phyloP scores from a whole-genome alignment of 2,113 vertebrate species.

The Struthio camelus region DNA sequence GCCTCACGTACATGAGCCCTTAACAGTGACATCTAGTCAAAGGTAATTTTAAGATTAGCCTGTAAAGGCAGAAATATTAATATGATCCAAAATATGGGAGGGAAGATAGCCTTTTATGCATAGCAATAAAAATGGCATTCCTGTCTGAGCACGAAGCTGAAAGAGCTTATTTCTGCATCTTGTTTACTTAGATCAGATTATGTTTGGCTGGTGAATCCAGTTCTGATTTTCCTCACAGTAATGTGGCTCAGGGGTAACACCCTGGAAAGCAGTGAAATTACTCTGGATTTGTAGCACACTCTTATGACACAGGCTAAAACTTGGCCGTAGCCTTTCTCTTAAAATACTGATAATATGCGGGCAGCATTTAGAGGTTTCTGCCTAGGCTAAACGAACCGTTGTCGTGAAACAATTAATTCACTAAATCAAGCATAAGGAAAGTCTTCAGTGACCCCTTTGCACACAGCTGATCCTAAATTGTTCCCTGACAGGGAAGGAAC shows the following conservation, averaged over 20 bases:
- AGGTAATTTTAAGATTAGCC: not conserved
- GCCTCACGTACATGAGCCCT: not conserved
- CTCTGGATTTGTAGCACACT: not conserved
- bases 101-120: not conserved
- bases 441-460: not conserved
- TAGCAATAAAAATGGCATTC: not conserved
- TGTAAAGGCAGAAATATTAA: not conserved
- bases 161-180: conserved; percentile 20
- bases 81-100: not conserved
- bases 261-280: not conserved
- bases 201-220: not conserved
- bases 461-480: not conserved
- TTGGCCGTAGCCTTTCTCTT: not conserved
- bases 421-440: not conserved
- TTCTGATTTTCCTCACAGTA: not conserved
- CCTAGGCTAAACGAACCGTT: not conserved
- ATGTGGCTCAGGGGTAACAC: conserved; percentile 1
- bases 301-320: not conserved
- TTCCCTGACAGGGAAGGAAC: not conserved
- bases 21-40: not conserved
- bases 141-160: not conserved
- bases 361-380: not conserved
- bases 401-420: not conserved
- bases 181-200: conserved; percentile 14
- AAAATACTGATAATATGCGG: not conserved